These are phyloP conservation scores for Tromatobia lineatoria DNA, from an alignment of 2,888 invertebrate species.

Conservation along the genomic window DNA sequence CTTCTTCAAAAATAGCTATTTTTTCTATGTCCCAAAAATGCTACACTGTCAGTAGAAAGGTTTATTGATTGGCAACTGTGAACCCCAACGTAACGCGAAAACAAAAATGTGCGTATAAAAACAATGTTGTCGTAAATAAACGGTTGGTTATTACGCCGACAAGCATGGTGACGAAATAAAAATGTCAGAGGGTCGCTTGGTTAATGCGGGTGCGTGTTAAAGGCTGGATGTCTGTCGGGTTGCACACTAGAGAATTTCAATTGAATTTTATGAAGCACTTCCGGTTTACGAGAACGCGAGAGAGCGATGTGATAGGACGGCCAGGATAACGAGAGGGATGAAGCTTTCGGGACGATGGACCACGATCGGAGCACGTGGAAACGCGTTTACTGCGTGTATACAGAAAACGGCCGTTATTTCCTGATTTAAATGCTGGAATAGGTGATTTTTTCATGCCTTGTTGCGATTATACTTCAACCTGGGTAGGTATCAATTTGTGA, in stretches of 20 bases:
- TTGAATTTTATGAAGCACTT: slow-evolving; percentile 76
- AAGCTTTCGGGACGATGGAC: slow-evolving; percentile 71
- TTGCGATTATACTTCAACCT: neutral
- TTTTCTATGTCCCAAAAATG: neutral
- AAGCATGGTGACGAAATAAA: slow-evolving; percentile 12
- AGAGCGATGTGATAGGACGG: neutral
- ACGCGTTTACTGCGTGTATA: slow-evolving; percentile 47
- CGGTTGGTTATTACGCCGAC: slow-evolving; percentile 13
- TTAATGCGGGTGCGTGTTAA: slow-evolving; percentile 52
- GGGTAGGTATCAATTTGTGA: slow-evolving; percentile 56
- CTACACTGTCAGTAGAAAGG: too few species aligned
- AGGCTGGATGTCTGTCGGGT: slow-evolving; percentile 41
- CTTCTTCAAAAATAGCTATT: too few species aligned
- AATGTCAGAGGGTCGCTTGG: slow-evolving; percentile 7
- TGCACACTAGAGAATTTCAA: slow-evolving; percentile 69
- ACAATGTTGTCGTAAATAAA: slow-evolving; percentile 33
- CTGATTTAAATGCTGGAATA: slow-evolving; percentile 33
- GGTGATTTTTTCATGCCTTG: slow-evolving; percentile 24
- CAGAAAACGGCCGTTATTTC: slow-evolving; percentile 41
- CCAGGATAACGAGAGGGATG: neutral
- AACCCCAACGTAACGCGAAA: neutral
- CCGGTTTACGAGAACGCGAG: slow-evolving; percentile 60
- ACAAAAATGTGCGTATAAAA: neutral
- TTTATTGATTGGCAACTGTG: too few species aligned
- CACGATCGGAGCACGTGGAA: slow-evolving; percentile 32